A percentile compares a stretch with the other conserved stretches of the same genome.
phyloP scores from a whole-genome alignment of 2,797 vertebrate species.

The Hyperoplus immaculatus region DNA sequence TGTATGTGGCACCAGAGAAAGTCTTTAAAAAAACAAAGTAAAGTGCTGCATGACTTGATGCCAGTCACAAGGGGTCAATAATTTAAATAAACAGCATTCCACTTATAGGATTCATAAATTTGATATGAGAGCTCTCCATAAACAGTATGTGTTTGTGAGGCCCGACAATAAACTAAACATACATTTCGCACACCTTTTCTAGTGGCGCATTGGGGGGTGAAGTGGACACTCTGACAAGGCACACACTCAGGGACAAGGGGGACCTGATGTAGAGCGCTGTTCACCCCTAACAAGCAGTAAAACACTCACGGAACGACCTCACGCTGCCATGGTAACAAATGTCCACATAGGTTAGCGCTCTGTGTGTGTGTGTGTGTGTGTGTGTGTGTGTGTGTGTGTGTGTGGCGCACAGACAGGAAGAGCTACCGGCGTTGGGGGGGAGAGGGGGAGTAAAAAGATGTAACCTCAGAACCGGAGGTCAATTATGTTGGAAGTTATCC shows the following conservation, averaged over 20 bases:
- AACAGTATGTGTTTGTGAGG: conserved; percentile 16
- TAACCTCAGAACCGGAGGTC: conserved; percentile 68
- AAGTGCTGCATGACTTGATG: too few relatives aligned
- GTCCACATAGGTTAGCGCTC: conserved; percentile 51
- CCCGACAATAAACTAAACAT: conserved; percentile 41
- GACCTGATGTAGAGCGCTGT: conserved; percentile 60
- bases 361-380: not conserved
- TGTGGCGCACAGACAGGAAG: conserved; percentile 32
- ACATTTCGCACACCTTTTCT: conserved; percentile 46
- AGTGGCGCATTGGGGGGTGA: conserved; percentile 18
- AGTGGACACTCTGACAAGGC: conserved; percentile 58
- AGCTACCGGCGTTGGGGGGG: conserved; percentile 41
- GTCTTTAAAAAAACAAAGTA: too few relatives aligned
- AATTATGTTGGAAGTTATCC: conserved; percentile 75
- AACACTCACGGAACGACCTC: conserved; percentile 59
- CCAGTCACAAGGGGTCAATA: too few relatives aligned
- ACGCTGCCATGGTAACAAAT: conserved; percentile 74
- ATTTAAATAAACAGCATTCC: conserved; percentile 10
- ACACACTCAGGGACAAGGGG: conserved; percentile 61
- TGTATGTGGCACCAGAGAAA: too few relatives aligned
- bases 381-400: too few relatives aligned
- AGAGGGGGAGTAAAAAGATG: conserved; percentile 63
- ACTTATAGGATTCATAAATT: not conserved
- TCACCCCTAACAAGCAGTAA: conserved; percentile 70
- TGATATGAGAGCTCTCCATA: conserved; percentile 29